These are phyloP conservation scores for Drosophila nigrodunni DNA, from an alignment of 1,140 invertebrate genomes.

Conservation along the genomic window DNA sequence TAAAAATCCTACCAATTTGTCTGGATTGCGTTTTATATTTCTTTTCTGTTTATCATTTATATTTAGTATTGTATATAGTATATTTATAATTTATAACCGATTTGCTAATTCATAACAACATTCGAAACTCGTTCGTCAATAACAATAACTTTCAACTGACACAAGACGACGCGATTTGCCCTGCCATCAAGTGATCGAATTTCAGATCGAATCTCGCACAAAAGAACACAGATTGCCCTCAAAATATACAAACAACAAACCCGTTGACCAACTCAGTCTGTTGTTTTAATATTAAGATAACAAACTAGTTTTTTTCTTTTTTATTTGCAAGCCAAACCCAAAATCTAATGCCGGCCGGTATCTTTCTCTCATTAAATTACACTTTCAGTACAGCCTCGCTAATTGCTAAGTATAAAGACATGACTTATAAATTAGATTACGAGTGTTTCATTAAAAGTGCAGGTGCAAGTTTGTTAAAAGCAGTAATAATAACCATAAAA, in stretches of 20 bases:
- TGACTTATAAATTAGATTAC: background rate
- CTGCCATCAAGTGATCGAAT: conserved; percentile 50
- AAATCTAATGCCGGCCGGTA: conserved; percentile 33
- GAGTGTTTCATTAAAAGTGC: conserved; percentile 35
- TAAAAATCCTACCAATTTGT: conserved; percentile 68
- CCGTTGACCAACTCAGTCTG: conserved; percentile 16
- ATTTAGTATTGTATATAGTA: conserved; percentile 17
- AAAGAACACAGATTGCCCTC: conserved; percentile 37
- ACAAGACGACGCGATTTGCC: conserved; percentile 43
- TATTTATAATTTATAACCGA: conserved; percentile 50
- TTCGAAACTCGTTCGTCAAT: conserved; percentile 68
- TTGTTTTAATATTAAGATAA: conserved; percentile 33
- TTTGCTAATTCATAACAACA: conserved; percentile 52
- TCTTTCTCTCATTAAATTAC: conserved; percentile 20
- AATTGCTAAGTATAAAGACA: background rate
- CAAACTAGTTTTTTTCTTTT: conserved; percentile 29
- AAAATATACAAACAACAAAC: conserved; percentile 23
- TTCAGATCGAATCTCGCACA: conserved; percentile 37
- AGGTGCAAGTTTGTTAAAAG: conserved; percentile 42
- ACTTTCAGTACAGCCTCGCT: conserved; percentile 5
- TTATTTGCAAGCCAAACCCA: conserved; percentile 5
- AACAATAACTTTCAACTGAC: conserved; percentile 46
- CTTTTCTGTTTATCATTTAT: conserved; percentile 28
- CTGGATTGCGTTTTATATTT: conserved; percentile 55
- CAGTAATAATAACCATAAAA: conserved; percentile 23